Evolutionary conservation across 2,888 invertebrate species (phyloP), one percentile per base, ranked within the genome.

Genomic region (Anodontia alba): DNA sequence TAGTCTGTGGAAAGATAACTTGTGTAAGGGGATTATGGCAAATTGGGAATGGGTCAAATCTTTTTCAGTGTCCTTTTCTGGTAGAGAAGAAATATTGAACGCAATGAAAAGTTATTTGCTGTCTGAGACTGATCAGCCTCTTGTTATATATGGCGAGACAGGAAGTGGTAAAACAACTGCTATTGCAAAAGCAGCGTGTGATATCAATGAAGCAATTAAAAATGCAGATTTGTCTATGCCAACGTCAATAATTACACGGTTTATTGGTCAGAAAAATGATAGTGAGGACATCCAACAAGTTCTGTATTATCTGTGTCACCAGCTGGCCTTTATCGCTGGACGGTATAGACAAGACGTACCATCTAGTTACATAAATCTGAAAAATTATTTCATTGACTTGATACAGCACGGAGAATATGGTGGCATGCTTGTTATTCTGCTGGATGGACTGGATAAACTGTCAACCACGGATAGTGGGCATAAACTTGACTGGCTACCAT

Each of bases 91-190:
- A 10, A 68, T 90, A 0, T 76, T 92, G 15, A 80, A 88, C 66
- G 62, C 77, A 0, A 83, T 92, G 1, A 85, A 88, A 72, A 80
- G 88, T n/a, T 91, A 92, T 81, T 62, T 92, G 8, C 73, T 89
- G 0, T 74, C 84, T 0, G 88, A 90, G 42, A 89, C 91, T 2
- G 87, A 89, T 51, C 90, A 92, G 71, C 90, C 92, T 8, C 70
- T 93, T 8, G 90, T 93, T 2, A 76, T 93, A 0, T 75, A 83
- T 70, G 92, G 92, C 0, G 87, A 81, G 67, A 78, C 88, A 1
- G 93, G 93, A 0, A 87, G 88, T 67, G 93, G 93, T 12, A 93
- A 93, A 73, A 90, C 92, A 8, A 88, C 92, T 2, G 72, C 92
- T 10, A 89, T 93, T 75, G 89, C 92, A 15, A 91, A 90, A 69